These are phyloP conservation scores for Caenorhabditis sp. DNA, from an alignment of 2,888 invertebrate species.

Conservation along the genomic window DNA sequence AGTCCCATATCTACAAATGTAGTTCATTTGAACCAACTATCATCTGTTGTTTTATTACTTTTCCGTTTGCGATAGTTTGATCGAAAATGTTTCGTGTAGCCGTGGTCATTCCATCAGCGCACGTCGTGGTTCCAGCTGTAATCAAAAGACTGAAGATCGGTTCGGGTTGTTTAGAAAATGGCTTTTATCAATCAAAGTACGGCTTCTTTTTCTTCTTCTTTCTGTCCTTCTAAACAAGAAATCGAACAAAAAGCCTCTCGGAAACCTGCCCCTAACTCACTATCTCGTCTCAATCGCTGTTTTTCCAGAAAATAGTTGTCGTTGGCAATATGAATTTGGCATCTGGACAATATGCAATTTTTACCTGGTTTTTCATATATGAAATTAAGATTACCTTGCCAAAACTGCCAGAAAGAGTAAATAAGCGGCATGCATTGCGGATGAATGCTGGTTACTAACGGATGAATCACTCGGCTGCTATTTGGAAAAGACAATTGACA, in stretches of 20 bases:
- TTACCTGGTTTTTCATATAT: background rate
- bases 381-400: slow-evolving; percentile 16
- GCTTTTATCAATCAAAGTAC: slow-evolving; percentile 24
- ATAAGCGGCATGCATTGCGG: slow-evolving; percentile 13
- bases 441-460: background rate
- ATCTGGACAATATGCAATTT: slow-evolving; percentile 16
- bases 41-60: slow-evolving; percentile 16
- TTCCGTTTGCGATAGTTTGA: slow-evolving; percentile 34
- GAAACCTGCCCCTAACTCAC: no score
- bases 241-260: background rate
- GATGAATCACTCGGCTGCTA: slow-evolving; percentile 14
- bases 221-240: no score
- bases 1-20: slow-evolving; percentile 54
- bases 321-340: slow-evolving; percentile 42
- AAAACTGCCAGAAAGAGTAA: slow-evolving; percentile 11
- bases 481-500: slow-evolving; percentile 14
- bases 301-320: slow-evolving; percentile 40
- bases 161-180: no score
- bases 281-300: slow-evolving; percentile 30
- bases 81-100: slow-evolving; percentile 33
- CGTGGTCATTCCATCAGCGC: slow-evolving; percentile 38
- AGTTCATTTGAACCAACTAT: no score
- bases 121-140: slow-evolving; percentile 35
- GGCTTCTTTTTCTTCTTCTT: no score
- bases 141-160: slow-evolving; percentile 21